Evolutionary conservation across 2,113 vertebrate genomes (phyloP).

Genomic region (Azemiops feae): DNA sequence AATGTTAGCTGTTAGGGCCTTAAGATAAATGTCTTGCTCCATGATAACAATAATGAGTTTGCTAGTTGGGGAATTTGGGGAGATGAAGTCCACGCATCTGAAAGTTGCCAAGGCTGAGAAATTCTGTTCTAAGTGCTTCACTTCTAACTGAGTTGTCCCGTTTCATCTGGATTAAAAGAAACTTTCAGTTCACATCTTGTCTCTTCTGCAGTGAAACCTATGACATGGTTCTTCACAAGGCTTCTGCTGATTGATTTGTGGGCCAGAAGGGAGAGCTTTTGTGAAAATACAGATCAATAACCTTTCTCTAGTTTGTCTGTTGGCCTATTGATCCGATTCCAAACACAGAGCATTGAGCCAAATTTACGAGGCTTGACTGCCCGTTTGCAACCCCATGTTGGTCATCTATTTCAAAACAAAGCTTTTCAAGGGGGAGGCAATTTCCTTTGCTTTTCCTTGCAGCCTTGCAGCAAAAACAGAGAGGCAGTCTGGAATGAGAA

Average conservation of each 20-base stretch:
- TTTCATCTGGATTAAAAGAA: not conserved
- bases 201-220: conserved; percentile 17
- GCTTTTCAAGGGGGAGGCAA: conserved; percentile 28
- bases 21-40: not conserved
- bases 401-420: conserved; percentile 36
- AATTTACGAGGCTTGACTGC: conserved; percentile 47
- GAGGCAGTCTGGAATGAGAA: no score
- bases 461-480: conserved; percentile 6
- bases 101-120: not conserved
- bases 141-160: not conserved
- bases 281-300: conserved; percentile 52
- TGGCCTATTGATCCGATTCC: conserved; percentile 56
- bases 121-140: not conserved
- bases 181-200: conserved; percentile 34
- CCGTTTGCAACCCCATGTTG: conserved; percentile 29
- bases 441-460: conserved; percentile 40
- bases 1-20: not conserved
- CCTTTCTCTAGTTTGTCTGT: conserved; percentile 48
- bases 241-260: conserved; percentile 46
- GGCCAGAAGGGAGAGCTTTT: conserved; percentile 49
- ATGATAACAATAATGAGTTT: not conserved
- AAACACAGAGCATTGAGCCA: conserved; percentile 44
- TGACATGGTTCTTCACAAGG: conserved; percentile 33
- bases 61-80: not conserved
- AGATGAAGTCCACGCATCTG: not conserved